Conservation (phyloP, 2,797 vertebrate species). For the Manis javanica region DNA sequence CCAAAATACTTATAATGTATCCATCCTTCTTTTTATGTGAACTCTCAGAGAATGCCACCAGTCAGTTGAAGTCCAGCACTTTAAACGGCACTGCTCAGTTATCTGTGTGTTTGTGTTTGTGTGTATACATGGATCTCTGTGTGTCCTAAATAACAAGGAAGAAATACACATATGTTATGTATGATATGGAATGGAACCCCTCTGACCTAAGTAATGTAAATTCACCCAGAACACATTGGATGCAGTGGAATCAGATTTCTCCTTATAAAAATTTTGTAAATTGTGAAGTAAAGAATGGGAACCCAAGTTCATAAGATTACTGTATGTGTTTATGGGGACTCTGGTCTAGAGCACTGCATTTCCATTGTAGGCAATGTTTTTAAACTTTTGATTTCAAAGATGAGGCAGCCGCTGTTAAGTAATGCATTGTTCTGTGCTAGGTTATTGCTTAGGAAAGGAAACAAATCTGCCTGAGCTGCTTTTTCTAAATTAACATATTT, state of each 20-base stretch:
- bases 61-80: background rate
- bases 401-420: background rate
- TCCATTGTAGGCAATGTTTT: slow-evolving; percentile 39
- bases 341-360: background rate
- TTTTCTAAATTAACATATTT: slow-evolving; percentile 59
- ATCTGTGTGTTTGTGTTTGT: background rate
- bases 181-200: background rate
- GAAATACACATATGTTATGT: background rate
- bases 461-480: slow-evolving; percentile 53
- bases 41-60: background rate
- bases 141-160: background rate
- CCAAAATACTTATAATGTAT: background rate
- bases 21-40: background rate
- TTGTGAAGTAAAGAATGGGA: slow-evolving; percentile 67
- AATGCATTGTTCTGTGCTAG: slow-evolving; percentile 48
- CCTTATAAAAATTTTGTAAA: background rate
- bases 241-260: background rate
- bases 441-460: slow-evolving; percentile 53
- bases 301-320: slow-evolving; percentile 42
- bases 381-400: slow-evolving; percentile 62
- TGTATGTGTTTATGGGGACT: background rate
- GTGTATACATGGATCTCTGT: background rate
- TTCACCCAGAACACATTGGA: background rate
- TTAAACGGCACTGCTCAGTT: slow-evolving; percentile 6
- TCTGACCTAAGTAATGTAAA: background rate